A percentile compares a stretch with the other conserved stretches of the same genome.
phyloP scores from a whole-genome alignment of 2,113 vertebrate species.

The Percina caprodes region DNA sequence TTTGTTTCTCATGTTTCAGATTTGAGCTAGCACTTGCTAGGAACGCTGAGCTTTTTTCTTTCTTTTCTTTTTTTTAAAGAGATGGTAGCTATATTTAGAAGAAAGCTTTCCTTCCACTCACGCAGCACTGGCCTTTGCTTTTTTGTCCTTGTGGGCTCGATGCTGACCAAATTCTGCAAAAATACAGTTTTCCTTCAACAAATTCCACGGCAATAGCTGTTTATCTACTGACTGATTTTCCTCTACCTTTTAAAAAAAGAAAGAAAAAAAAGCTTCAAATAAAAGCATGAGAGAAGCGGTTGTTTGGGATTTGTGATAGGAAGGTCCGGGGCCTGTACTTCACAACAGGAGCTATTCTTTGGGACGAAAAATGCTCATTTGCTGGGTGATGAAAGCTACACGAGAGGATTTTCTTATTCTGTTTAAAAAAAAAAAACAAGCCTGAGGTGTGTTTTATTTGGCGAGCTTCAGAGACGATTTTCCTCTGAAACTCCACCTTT shows the following conservation, averaged over 20 bases:
- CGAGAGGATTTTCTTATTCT: not conserved
- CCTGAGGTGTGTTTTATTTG: not conserved
- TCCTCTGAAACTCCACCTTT: not conserved
- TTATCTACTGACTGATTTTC: not conserved
- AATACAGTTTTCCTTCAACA: slow-evolving; percentile 6
- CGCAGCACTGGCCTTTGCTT: slow-evolving; percentile 10
- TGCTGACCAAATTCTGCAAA: slow-evolving; percentile 25
- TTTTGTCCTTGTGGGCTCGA: not conserved
- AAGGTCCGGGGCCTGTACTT: not conserved
- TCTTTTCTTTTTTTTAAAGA: slow-evolving; percentile 12
- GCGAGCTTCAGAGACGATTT: not conserved
- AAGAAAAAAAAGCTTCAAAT: not conserved
- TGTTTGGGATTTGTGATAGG: not conserved
- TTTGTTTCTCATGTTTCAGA: slow-evolving; percentile 43
- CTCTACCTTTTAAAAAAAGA: not conserved
- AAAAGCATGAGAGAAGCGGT: not conserved
- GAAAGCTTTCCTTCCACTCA: not conserved
- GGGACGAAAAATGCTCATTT: not conserved
- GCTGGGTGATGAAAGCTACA: not conserved
- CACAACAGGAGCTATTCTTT: not conserved
- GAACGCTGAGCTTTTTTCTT: slow-evolving; percentile 14
- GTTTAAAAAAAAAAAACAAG: not conserved
- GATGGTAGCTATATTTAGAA: not conserved
- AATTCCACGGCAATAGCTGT: not conserved
- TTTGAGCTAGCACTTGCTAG: slow-evolving; percentile 30